These are phyloP conservation scores for Ennomos fuscantarius DNA, from an alignment of 2,888 invertebrate genomes.

Conservation along the genomic window DNA sequence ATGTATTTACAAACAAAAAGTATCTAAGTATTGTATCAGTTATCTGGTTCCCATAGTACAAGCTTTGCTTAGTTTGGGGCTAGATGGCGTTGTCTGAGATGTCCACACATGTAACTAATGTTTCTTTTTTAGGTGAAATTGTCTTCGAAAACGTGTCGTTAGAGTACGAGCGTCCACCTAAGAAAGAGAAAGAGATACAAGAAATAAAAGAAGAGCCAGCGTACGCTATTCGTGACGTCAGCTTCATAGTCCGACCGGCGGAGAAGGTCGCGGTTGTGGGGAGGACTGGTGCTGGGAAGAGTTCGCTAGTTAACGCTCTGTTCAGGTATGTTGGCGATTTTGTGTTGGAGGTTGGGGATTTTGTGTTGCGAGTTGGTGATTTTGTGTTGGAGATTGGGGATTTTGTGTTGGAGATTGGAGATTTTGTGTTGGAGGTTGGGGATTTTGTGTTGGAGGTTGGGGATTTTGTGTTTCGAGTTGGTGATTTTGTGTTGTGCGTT, in stretches of 20 bases:
- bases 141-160: conserved; percentile 72
- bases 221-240: conserved; percentile 75
- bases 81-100: no score
- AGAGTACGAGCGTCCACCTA: conserved; percentile 72
- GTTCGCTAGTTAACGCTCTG: conserved; percentile 90
- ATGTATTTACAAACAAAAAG: no score
- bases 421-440: not conserved
- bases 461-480: not conserved
- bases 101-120: no score
- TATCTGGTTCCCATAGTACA: no score
- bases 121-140: conserved; percentile 66
- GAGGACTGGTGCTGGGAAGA: conserved; percentile 93
- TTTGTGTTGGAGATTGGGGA: not conserved
- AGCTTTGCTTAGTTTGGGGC: no score
- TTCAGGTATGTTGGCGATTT: conserved; percentile 81
- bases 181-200: conserved; percentile 35
- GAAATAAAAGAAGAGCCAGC: conserved; percentile 68
- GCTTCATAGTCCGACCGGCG: conserved; percentile 80
- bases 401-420: not conserved
- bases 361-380: not conserved
- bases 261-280: conserved; percentile 92
- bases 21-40: no score
- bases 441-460: not conserved
- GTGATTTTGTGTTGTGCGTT: not conserved
- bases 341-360: not conserved